Conservation (phyloP, 2,888 invertebrate species). For the Cerastoderma edule region DNA sequence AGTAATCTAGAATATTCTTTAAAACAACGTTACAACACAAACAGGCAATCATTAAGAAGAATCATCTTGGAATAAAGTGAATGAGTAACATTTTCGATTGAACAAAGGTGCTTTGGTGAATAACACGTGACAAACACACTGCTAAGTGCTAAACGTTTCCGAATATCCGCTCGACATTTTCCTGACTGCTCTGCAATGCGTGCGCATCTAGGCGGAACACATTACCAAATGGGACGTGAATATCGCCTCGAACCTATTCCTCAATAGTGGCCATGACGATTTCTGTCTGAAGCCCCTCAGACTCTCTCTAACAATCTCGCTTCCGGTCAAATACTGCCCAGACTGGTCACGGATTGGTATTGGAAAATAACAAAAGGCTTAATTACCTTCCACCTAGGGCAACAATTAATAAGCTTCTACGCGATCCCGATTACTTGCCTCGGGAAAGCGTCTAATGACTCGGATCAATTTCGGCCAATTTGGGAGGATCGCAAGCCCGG, state of each 20-base stretch:
- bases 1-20: too few relatives aligned
- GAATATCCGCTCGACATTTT: background rate
- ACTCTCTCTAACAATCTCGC: constrained; percentile 8
- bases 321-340: constrained; percentile 13
- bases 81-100: background rate
- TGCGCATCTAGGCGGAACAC: background rate
- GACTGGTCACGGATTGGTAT: constrained; percentile 3
- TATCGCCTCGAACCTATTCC: constrained; percentile 2
- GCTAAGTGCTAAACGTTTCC: background rate
- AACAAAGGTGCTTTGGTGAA: background rate
- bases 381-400: constrained; percentile 31
- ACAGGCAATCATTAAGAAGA: background rate
- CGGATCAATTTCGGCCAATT: constrained; percentile 26
- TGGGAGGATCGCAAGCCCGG: constrained; percentile 7
- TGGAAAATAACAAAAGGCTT: constrained; percentile 28
- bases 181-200: constrained; percentile 1
- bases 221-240: constrained; percentile 11
- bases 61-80: background rate
- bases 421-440: constrained; percentile 20
- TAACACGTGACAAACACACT: background rate
- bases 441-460: constrained; percentile 19
- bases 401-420: constrained; percentile 26
- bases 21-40: constrained; percentile 1
- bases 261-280: background rate
- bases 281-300: too few relatives aligned